phyloP scores from a whole-genome alignment of 1,140 invertebrate genomes.

The Polypedilum pembai region DNA sequence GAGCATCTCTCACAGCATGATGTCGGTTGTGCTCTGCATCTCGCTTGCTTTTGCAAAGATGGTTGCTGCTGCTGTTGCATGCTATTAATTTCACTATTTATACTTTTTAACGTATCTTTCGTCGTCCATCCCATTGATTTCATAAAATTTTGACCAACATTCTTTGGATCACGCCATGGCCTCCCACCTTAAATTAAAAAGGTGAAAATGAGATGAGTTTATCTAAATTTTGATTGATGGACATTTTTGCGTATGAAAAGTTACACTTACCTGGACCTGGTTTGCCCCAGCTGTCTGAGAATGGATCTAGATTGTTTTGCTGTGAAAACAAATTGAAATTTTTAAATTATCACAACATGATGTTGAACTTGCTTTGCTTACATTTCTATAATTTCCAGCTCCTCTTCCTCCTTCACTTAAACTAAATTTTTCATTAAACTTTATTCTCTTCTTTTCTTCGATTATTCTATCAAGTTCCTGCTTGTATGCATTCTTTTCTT shows the following conservation, averaged over 20 bases:
- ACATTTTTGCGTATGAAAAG: too few relatives aligned
- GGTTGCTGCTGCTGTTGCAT: slow-evolving; percentile 42
- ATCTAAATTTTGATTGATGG: not conserved
- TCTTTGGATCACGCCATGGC: slow-evolving; percentile 52
- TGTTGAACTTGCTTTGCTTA: not conserved
- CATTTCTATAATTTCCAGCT: not conserved
- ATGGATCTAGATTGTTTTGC: slow-evolving; percentile 33
- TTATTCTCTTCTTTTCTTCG: slow-evolving; percentile 34
- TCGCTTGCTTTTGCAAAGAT: slow-evolving; percentile 33
- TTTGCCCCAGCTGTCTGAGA: slow-evolving; percentile 49
- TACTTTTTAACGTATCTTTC: slow-evolving; percentile 37
- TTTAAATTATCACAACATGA: not conserved
- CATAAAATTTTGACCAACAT: slow-evolving; percentile 52
- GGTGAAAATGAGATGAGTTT: not conserved
- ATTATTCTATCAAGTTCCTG: slow-evolving; percentile 44
- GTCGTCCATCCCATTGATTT: slow-evolving; percentile 51
- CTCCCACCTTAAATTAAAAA: slow-evolving; percentile 39
- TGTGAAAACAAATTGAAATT: not conserved
- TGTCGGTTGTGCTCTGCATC: slow-evolving; percentile 38
- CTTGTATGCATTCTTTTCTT: slow-evolving; percentile 41
- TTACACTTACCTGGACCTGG: slow-evolving; percentile 46
- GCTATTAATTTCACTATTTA: slow-evolving; percentile 34
- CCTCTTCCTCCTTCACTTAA: slow-evolving; percentile 36
- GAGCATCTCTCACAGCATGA: slow-evolving; percentile 31
- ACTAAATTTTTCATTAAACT: slow-evolving; percentile 31